phyloP scores from a whole-genome alignment of 2,888 invertebrate species.

The Pheosia tremula region DNA sequence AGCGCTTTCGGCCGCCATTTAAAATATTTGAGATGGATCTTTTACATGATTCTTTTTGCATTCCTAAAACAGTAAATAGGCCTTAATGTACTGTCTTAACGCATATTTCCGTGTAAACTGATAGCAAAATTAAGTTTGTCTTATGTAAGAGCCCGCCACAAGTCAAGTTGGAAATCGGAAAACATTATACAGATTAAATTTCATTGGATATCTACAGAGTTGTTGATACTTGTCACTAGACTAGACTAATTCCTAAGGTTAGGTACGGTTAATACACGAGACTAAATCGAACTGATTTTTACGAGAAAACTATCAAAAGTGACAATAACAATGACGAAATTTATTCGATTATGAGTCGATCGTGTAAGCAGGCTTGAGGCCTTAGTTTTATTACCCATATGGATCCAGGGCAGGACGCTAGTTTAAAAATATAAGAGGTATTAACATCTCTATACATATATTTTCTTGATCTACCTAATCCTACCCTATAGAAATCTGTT shows the following conservation, averaged over 20 bases:
- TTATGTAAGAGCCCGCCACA: constrained; percentile 57
- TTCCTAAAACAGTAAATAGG: constrained; percentile 10
- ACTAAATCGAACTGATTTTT: no score
- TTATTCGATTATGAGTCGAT: no score
- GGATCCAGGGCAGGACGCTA: no score
- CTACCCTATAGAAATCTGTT: constrained; percentile 52
- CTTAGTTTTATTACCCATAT: no score
- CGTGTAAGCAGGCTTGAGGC: no score
- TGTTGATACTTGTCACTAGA: constrained; percentile 7
- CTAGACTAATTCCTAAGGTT: no score
- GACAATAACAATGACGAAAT: no score
- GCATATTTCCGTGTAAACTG: constrained; percentile 18
- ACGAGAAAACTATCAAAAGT: no score
- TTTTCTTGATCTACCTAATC: constrained; percentile 27
- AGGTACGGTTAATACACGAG: no score
- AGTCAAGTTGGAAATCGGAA: constrained; percentile 72
- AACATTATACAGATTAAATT: constrained; percentile 76
- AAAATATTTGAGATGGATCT: constrained; percentile 59
- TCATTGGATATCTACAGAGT: constrained; percentile 47
- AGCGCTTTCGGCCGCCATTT: constrained; percentile 65
- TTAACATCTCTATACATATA: constrained; percentile 41
- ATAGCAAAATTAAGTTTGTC: constrained; percentile 30
- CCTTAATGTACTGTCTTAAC: constrained; percentile 5
- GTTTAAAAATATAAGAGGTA: constrained; percentile 10
- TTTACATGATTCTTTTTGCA: constrained; percentile 39